A percentile compares a stretch with the other conserved stretches of the same genome.
Conservation (phyloP, 2,888 invertebrate species). For the Parnassius mnemosyne region DNA sequence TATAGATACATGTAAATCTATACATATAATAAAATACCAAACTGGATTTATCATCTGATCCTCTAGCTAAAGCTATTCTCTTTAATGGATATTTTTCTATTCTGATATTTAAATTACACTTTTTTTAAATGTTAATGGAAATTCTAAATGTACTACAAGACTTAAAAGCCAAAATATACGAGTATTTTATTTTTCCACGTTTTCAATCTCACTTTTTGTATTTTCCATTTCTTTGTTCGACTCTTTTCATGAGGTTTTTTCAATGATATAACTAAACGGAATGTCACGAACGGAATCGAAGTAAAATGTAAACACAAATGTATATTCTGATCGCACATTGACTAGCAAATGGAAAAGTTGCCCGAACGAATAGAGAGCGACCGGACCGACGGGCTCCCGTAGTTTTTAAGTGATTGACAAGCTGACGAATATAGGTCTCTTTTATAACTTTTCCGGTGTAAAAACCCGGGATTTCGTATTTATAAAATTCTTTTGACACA, state of each 20-base stretch:
- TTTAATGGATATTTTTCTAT: too few species aligned
- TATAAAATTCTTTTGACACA: constrained; percentile 3
- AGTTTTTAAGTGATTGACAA: constrained; percentile 26
- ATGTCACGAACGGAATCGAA: constrained; percentile 2
- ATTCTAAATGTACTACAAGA: neutral
- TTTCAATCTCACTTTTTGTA: neutral
- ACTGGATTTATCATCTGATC: too few species aligned
- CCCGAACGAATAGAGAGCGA: constrained; percentile 11
- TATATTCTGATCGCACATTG: constrained; percentile 16
- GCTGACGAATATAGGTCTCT: constrained; percentile 21
- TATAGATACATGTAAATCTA: too few species aligned
- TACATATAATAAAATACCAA: too few species aligned
- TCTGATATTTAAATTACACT: too few species aligned
- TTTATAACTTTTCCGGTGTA: constrained; percentile 18
- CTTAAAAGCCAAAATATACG: neutral
- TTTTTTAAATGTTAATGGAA: too few species aligned
- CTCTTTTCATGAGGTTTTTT: constrained; percentile 3
- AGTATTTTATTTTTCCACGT: constrained; percentile 2
- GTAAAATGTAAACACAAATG: constrained; percentile 7
- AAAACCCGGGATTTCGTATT: constrained; percentile 19
- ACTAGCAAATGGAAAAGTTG: constrained; percentile 18
- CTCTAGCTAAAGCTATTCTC: too few species aligned
- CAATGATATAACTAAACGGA: constrained; percentile 1
- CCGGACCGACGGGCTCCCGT: constrained; percentile 8
- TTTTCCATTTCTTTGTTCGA: neutral